Evolutionary conservation across 2,888 invertebrate genomes (phyloP).

Genomic region (Cryptus armator): DNA sequence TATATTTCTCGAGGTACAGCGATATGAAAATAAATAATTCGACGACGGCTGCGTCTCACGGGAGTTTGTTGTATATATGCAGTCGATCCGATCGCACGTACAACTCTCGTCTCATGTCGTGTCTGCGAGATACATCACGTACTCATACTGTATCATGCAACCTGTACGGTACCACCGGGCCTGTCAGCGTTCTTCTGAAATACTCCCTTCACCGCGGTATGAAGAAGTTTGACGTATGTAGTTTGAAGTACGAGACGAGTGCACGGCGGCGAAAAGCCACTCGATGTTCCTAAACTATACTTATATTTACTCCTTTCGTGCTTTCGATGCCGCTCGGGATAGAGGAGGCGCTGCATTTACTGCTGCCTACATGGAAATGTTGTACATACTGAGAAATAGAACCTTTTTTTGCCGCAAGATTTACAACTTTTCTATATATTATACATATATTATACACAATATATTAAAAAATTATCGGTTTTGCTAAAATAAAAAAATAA

Average conservation of each 20-base stretch:
- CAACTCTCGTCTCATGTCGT: constrained; percentile 32
- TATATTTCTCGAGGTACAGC: background rate
- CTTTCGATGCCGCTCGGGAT: constrained; percentile 1
- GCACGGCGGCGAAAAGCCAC: background rate
- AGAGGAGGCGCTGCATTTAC: background rate
- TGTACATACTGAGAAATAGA: background rate
- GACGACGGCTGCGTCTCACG: constrained; percentile 52
- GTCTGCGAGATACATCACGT: constrained; percentile 42
- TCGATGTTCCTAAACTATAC: constrained; percentile 14
- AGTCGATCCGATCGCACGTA: constrained; percentile 38
- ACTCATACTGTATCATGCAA: constrained; percentile 36
- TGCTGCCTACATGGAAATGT: background rate
- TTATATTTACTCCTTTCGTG: constrained; percentile 20
- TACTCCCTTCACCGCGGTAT: background rate
- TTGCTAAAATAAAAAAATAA: no score
- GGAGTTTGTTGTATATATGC: constrained; percentile 19
- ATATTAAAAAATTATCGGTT: no score
- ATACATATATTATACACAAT: no score
- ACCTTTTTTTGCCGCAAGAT: no score
- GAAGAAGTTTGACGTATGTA: constrained; percentile 9
- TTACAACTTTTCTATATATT: no score
- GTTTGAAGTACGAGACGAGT: background rate
- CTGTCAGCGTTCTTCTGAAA: constrained; percentile 6
- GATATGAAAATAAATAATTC: constrained; percentile 59
- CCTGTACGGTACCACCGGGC: background rate